Base-by-base conservation (phyloP, 2,888 invertebrate species). In the Heliconius sara region DNA sequence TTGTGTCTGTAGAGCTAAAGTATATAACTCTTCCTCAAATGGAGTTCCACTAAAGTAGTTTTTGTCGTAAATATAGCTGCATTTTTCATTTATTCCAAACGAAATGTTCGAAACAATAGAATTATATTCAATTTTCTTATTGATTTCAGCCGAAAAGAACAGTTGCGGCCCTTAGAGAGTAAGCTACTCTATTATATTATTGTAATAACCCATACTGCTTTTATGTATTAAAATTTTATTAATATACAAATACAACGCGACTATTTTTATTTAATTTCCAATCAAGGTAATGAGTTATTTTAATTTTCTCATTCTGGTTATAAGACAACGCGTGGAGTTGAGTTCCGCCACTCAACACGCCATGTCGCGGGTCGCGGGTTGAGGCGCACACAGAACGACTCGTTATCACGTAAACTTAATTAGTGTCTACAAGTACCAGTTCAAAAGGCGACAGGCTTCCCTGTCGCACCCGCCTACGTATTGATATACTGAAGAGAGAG, bases 361-460 rank as follows among this genome's bases (percentile, higher is more conserved):
- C 30, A 30, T 4, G 30, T 30, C 30, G 30, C 30, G 34, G 34
- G 34, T 34, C 5, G 9, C 34, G 34, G 34, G 39, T 73, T 66
- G 52, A 27, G 71, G 52, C 39, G 22, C 63, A 34, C 70, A 70
- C 67, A 75, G 74, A 71, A 79, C 76, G 34, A 79, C 47, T 76
- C 70, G 71, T 76, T 79, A 71, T 72, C 34, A 66, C 71, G 75
- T 76, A 79, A 76, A 72, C 71, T 79, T 79, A 57, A 76, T 79
- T 72, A 79, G 76, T 76, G 76, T 39, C 34, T 39, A 39, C 34
- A 39, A 39, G 34, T 71, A 72, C 65, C 70, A 76, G 39, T 57
- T 72, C 22, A 71, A 79, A 71, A 65, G 72, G 16, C 65, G 63
- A 27, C 60, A 43, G 70, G 12, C 39, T 10, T 78, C 77, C 34